Percentiles rank a stretch among this genome's conserved stretches.
Conservation (phyloP, 2,113 vertebrate genomes). For the pig (Sus scrofa) region DNA sequence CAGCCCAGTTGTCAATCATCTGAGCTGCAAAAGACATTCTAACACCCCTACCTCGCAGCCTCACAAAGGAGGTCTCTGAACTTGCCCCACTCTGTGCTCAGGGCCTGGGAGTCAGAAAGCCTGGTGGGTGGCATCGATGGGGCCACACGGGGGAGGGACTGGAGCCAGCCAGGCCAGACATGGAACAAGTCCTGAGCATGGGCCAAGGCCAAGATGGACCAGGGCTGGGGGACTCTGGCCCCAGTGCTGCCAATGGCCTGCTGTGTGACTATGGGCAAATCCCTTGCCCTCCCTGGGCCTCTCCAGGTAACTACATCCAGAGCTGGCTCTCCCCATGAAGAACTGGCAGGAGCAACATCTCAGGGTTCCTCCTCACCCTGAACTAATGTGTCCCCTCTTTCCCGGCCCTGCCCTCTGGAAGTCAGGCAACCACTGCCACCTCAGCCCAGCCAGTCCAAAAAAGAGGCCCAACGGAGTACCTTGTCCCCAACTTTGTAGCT, state of each 20-base stretch:
- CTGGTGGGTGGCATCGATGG: background rate
- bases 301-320: background rate
- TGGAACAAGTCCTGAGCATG: background rate
- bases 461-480: conserved; percentile 84
- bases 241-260: background rate
- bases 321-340: background rate
- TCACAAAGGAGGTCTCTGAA: background rate
- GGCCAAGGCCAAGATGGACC: background rate
- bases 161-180: background rate
- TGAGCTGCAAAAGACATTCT: background rate
- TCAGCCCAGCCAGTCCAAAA: too few relatives aligned
- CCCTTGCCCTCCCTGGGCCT: background rate
- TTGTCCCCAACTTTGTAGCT: conserved; percentile 96
- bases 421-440: background rate
- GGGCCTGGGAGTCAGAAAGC: background rate
- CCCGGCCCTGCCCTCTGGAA: background rate
- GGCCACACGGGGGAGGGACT: background rate
- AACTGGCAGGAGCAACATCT: background rate
- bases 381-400: too few relatives aligned
- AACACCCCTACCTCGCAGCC: background rate
- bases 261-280: background rate
- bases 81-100: too few relatives aligned
- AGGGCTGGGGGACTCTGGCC: background rate
- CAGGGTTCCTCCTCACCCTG: background rate
- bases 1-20: background rate